Evolutionary conservation across 2,888 invertebrate species (phyloP).

Genomic region (Dynastes grantii): DNA sequence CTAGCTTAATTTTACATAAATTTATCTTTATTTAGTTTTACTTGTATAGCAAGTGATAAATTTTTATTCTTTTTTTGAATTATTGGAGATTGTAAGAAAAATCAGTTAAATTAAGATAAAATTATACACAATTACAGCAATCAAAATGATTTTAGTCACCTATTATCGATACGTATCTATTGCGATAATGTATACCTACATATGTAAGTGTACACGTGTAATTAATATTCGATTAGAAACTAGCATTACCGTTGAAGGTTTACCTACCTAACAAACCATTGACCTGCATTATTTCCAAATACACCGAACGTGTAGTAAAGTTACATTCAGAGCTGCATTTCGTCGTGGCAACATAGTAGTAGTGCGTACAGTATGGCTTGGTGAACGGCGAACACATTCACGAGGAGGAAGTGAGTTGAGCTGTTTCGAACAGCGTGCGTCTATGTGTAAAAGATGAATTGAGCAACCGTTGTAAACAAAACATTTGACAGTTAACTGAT

Average conservation of each 20-base stretch:
- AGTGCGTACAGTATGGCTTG: slow-evolving; percentile 41
- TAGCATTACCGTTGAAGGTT: slow-evolving; percentile 39
- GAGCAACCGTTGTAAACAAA: slow-evolving; percentile 32
- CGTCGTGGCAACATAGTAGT: slow-evolving; percentile 40
- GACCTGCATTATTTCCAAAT: slow-evolving; percentile 50
- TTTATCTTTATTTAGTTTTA: too few species aligned
- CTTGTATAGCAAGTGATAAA: too few species aligned
- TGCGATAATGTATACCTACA: background rate
- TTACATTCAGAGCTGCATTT: slow-evolving; percentile 47
- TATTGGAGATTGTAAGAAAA: too few species aligned
- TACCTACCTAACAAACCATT: slow-evolving; percentile 39
- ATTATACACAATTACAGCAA: too few species aligned
- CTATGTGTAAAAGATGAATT: slow-evolving; percentile 29
- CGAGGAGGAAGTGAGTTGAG: slow-evolving; percentile 43
- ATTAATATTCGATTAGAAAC: slow-evolving; percentile 46
- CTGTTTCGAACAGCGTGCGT: slow-evolving; percentile 40
- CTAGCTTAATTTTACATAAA: too few species aligned
- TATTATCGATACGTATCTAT: background rate
- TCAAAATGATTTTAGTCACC: background rate
- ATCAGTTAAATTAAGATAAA: too few species aligned
- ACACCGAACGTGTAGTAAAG: slow-evolving; percentile 41
- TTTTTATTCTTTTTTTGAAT: too few species aligned
- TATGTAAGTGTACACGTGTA: background rate
- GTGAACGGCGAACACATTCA: slow-evolving; percentile 41
- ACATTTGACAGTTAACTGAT: slow-evolving; percentile 31